phyloP scores from a whole-genome alignment of 1,140 invertebrate species.

The Platorchestia sp. region DNA sequence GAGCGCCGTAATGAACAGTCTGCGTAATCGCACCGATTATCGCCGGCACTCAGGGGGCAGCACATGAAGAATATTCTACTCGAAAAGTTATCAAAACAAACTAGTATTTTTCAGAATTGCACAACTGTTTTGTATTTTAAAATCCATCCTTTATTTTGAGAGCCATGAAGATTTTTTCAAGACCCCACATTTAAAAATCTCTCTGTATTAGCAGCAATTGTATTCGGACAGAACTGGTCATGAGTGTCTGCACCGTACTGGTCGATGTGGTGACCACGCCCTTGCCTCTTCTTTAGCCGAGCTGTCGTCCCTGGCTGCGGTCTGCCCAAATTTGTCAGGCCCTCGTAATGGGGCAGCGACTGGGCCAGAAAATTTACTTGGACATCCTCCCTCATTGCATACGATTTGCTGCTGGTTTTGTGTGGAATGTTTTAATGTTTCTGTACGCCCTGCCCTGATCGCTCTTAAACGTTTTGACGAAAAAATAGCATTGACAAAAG shows the following conservation, averaged over 20 bases:
- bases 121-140: too few relatives aligned
- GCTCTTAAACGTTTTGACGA: not conserved
- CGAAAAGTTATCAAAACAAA: too few relatives aligned
- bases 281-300: not conserved
- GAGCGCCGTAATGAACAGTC: too few relatives aligned
- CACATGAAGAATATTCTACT: too few relatives aligned
- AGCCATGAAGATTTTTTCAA: too few relatives aligned
- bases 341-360: too few relatives aligned
- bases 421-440: not conserved
- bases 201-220: not conserved
- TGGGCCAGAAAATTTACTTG: not conserved
- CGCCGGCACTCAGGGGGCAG: too few relatives aligned
- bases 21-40: too few relatives aligned
- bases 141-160: too few relatives aligned
- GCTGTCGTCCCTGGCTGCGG: not conserved
- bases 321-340: not conserved
- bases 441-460: not conserved
- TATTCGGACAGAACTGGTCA: not conserved
- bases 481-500: not conserved
- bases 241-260: not conserved
- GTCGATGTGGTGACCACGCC: not conserved
- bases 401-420: not conserved
- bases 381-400: not conserved
- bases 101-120: too few relatives aligned
- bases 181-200: too few relatives aligned